Percentiles rank a stretch among this genome's conserved stretches.
Conservation (phyloP, 35 echinoderm and acorn worm genomes). For the Ophiothrix spiculata region DNA sequence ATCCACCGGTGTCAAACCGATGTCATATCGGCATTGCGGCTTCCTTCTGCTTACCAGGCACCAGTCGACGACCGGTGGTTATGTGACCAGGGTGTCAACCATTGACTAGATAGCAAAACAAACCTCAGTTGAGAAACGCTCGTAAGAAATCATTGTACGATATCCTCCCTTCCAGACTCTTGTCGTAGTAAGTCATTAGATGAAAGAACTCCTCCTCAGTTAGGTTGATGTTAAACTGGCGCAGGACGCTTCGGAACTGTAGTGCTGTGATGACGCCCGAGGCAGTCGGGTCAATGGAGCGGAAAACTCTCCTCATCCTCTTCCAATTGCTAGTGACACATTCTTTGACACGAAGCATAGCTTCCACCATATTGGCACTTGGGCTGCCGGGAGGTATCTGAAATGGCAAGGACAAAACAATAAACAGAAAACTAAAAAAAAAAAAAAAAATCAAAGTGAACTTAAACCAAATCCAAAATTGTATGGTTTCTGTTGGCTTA, state of each 20-base stretch:
- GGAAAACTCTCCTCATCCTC: slow-evolving; percentile 82
- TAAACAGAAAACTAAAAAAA: too few species aligned
- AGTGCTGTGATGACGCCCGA: slow-evolving; percentile 64
- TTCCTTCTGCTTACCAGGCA: too few species aligned
- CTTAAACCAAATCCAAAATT: too few species aligned
- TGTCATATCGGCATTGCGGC: too few species aligned
- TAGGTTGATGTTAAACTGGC: slow-evolving; percentile 93
- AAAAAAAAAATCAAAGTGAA: too few species aligned
- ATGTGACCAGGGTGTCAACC: too few species aligned
- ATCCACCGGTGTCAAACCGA: too few species aligned
- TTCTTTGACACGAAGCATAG: slow-evolving; percentile 84
- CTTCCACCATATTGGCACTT: slow-evolving; percentile 66
- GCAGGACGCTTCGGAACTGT: slow-evolving; percentile 73
- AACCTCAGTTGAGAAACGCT: slow-evolving; percentile 84
- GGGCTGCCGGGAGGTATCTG: slow-evolving; percentile 55
- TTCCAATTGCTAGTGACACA: slow-evolving; percentile 81
- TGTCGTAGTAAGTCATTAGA: slow-evolving; percentile 94
- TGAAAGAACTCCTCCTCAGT: slow-evolving; percentile 97
- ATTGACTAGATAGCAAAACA: too few species aligned
- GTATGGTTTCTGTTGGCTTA: too few species aligned
- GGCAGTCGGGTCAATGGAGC: slow-evolving; percentile 61
- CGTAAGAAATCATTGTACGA: slow-evolving; percentile 97
- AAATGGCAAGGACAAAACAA: neutral
- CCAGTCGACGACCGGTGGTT: too few species aligned
- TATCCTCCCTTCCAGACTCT: slow-evolving; percentile 76